These are phyloP conservation scores for Gallinago jamesoni DNA, from an alignment of 2,113 vertebrate species.

Conservation along the genomic window DNA sequence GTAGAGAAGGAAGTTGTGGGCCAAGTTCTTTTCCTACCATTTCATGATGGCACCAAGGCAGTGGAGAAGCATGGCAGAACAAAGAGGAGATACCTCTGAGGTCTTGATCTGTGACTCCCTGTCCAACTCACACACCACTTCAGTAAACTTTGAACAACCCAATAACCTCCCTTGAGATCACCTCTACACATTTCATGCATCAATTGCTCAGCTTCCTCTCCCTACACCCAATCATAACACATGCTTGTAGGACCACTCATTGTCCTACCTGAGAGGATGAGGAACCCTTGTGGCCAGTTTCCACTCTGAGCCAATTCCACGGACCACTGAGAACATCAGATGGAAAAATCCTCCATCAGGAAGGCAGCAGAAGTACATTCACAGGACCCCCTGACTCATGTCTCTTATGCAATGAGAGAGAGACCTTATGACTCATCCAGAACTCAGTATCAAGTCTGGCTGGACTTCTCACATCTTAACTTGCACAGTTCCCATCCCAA, in stretches of 20 bases:
- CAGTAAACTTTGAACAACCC: neutral
- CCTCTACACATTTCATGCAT: neutral
- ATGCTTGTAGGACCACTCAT: neutral
- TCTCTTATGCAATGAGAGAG: neutral
- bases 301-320: neutral
- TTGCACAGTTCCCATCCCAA: neutral
- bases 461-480: neutral
- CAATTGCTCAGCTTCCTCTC: neutral
- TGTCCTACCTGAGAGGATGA: neutral
- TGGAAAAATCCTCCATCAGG: neutral
- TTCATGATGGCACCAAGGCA: too few species aligned
- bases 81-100: neutral
- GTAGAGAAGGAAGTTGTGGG: too few species aligned
- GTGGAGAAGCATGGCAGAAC: too few species aligned
- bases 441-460: neutral
- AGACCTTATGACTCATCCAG: neutral
- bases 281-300: neutral
- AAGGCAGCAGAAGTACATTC: neutral
- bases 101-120: neutral
- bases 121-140: neutral
- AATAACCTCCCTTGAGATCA: neutral
- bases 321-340: neutral
- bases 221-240: neutral
- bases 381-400: neutral
- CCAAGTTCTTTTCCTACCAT: too few species aligned